Percentiles rank a stretch among this genome's conserved stretches.
Conservation (phyloP, 2,113 vertebrate species). For the Daboia siamensis region DNA sequence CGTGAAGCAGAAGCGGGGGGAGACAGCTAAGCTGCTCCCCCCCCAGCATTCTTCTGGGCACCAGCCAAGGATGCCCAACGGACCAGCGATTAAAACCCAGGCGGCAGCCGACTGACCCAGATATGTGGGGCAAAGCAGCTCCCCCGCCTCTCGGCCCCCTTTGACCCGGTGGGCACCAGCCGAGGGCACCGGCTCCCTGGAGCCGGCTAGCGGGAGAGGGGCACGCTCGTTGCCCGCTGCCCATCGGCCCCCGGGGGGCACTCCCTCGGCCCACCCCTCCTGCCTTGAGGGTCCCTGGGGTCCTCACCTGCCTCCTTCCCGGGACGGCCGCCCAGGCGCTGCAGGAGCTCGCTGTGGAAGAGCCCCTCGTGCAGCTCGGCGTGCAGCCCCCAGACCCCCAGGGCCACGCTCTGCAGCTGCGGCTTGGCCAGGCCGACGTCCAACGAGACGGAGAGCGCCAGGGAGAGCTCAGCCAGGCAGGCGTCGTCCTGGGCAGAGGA, state of each 20-base stretch:
- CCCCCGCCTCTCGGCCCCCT: background rate
- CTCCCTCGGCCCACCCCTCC: background rate
- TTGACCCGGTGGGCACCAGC: background rate
- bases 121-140: background rate
- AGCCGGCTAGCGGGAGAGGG: background rate
- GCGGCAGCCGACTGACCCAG: no score
- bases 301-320: constrained; percentile 38
- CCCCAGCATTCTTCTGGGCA: background rate
- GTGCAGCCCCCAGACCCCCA: constrained; percentile 77
- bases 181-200: background rate
- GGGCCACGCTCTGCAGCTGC: constrained; percentile 70
- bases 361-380: constrained; percentile 91
- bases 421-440: constrained; percentile 77
- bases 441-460: constrained; percentile 82
- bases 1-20: background rate
- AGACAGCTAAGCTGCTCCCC: background rate
- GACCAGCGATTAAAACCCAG: background rate
- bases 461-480: constrained; percentile 87
- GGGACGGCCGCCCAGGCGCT: constrained; percentile 19
- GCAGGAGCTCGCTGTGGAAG: constrained; percentile 81
- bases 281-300: accelerated
- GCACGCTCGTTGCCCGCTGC: background rate
- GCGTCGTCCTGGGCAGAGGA: constrained; percentile 73
- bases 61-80: background rate
- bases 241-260: background rate